These are phyloP conservation scores for Cynopterus sphinx DNA, from an alignment of 2,797 vertebrate species.

Conservation along the genomic window DNA sequence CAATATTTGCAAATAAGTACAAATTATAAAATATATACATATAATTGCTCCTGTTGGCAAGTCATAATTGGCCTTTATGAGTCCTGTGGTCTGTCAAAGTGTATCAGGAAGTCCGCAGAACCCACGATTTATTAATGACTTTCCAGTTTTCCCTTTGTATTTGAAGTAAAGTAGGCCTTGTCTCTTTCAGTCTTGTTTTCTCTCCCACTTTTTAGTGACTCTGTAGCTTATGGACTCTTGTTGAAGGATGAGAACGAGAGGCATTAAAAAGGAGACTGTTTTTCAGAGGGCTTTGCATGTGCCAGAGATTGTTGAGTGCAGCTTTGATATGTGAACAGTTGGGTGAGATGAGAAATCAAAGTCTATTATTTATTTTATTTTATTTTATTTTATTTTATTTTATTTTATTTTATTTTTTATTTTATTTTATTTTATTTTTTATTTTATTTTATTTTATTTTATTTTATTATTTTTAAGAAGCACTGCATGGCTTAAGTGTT, in stretches of 20 bases:
- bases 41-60: neutral
- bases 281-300: neutral
- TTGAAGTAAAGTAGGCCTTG: neutral
- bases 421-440: neutral
- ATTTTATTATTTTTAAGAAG: neutral
- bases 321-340: neutral
- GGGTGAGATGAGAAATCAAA: neutral
- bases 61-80: neutral
- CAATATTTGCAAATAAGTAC: neutral
- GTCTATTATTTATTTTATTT: neutral
- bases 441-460: neutral
- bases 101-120: neutral
- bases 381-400: neutral
- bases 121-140: neutral
- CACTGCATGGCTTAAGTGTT: neutral
- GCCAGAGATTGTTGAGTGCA: neutral
- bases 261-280: neutral
- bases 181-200: neutral
- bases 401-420: too few relatives aligned
- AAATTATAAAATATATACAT: neutral
- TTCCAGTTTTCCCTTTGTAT: neutral
- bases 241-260: neutral
- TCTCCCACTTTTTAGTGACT: neutral
- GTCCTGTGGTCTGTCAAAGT: neutral
- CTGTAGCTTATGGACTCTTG: neutral